Base-by-base conservation (phyloP, 2,888 invertebrate species). In the Silvanus unidentatus region DNA sequence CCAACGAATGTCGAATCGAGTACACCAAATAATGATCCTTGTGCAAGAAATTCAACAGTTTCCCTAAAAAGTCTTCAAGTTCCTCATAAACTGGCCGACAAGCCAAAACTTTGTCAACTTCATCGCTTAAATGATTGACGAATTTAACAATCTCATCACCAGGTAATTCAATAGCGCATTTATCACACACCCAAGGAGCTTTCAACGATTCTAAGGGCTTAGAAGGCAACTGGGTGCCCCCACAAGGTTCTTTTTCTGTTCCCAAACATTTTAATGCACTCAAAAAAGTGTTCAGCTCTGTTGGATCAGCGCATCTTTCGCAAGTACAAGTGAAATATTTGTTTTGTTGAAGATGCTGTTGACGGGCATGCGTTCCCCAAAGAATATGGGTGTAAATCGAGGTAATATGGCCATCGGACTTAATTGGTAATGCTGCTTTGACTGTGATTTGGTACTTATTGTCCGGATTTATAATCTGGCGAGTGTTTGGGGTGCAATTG, bases 281-380 rank as follows among this genome's bases (percentile, higher is more conserved):
- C 28, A 88, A 71, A 47, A 57, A 65, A 4, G 65, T 66, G 2
- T 78, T 79, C 37, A 84, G 66, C 64, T 88, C 88, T 0, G 83
- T 81, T 2, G 84, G 80, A 69, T 87, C 87, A 16, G 64, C 68
- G 58, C 88, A 88, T 47, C 86, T 73, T 0, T 71, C 68, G 55
- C 88, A 88, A 32, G 69, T 69, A 58, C 88, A 88, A 40, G 78
- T 77, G 53, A 87, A 86, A 63, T 81, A 83, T 68, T 86, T 87
- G 1, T 74, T 74, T 41, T 72, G 73, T 53, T 72, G 74, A 2
- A 88, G 68, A 53, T 75, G 71, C 53, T 75, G 71, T 53, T 85
- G 70, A 39, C 87, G 72, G 47, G 81, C 78, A 11, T 82, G 70
- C 1, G 87, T 87, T 11, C 84, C 82, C 73, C 81, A 80, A 37